Percentiles rank a stretch among this genome's conserved stretches.
Conservation (phyloP, 2,113 vertebrate genomes). For the Onychorhynchus coronatus region DNA sequence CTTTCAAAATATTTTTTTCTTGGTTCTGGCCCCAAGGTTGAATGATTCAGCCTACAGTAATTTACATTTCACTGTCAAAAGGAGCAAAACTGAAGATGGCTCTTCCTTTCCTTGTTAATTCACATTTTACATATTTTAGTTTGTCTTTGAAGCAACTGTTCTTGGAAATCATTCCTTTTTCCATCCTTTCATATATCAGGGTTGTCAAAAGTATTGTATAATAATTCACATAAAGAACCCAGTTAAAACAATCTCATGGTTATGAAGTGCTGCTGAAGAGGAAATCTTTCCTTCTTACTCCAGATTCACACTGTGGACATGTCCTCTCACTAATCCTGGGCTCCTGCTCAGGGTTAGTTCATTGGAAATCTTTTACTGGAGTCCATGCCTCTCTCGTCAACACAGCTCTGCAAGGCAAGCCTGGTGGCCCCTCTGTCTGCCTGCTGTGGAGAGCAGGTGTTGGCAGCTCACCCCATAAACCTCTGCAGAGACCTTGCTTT, state of each 20-base stretch:
- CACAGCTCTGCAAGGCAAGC: neutral
- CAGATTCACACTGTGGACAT: accelerated
- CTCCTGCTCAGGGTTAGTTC: neutral
- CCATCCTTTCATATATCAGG: neutral
- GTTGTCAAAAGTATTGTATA: neutral
- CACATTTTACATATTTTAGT: neutral
- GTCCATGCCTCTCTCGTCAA: neutral
- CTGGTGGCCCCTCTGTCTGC: neutral
- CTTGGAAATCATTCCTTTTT: neutral
- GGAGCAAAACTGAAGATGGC: neutral
- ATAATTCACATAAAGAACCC: neutral
- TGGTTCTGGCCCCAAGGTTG: neutral
- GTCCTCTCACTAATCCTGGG: neutral
- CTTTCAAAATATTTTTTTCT: neutral
- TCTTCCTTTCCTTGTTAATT: neutral
- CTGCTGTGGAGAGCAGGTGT: neutral
- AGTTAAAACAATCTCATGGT: neutral
- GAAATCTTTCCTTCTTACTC: neutral
- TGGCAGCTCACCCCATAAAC: neutral
- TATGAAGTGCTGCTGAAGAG: neutral
- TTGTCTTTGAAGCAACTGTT: neutral
- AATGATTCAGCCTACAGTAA: neutral
- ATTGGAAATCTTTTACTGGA: neutral
- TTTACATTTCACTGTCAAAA: neutral
- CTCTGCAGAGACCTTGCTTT: neutral